Conservation (phyloP, 1,140 invertebrate species). For the Drosophila nikananu region DNA sequence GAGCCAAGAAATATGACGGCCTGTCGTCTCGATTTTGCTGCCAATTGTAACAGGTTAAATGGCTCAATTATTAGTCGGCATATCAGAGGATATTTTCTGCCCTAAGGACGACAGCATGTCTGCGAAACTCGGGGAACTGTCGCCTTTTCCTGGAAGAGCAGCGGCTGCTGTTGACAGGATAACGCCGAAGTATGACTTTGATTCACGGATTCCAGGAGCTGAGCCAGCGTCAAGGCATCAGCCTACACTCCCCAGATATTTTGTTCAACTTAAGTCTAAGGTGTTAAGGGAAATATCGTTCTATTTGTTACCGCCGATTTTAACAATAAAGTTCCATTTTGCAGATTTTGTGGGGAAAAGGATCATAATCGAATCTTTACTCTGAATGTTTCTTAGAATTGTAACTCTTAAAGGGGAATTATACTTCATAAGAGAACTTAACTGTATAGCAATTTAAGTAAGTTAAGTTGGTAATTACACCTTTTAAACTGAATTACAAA, state of each 20-base stretch:
- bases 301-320: background rate
- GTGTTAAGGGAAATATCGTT: background rate
- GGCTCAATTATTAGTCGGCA: slow-evolving; percentile 56
- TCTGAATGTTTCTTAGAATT: background rate
- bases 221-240: background rate
- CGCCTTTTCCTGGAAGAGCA: slow-evolving; percentile 46
- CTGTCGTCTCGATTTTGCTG: slow-evolving; percentile 15
- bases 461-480: background rate
- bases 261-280: background rate
- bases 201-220: slow-evolving; percentile 44
- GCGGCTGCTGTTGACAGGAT: slow-evolving; percentile 28
- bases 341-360: background rate
- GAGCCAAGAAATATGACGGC: slow-evolving; percentile 41
- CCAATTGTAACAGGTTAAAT: slow-evolving; percentile 76
- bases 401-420: background rate
- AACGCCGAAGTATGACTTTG: slow-evolving; percentile 66
- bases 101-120: slow-evolving; percentile 9
- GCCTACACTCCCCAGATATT: background rate
- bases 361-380: background rate
- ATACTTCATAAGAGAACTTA: background rate
- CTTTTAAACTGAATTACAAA: background rate
- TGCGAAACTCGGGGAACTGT: slow-evolving; percentile 36
- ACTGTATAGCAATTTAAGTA: background rate
- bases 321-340: background rate
- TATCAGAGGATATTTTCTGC: slow-evolving; percentile 13